Evolutionary conservation across 2,113 vertebrate genomes (phyloP).

Genomic region (Sakesphorus luctuosus): DNA sequence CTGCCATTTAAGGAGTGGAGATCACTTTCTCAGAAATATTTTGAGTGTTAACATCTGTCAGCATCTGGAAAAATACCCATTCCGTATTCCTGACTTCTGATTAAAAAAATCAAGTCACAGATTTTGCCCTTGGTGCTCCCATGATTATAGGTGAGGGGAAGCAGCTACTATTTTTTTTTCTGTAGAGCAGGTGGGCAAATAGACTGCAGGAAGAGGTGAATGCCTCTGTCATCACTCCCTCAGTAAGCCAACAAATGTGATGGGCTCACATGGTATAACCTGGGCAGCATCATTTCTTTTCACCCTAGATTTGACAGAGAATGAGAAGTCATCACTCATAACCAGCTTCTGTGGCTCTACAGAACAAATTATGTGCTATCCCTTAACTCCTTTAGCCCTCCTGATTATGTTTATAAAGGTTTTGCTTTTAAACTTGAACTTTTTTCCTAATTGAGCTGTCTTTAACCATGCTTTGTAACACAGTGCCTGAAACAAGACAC

Average conservation of each 20-base stretch:
- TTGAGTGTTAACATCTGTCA: not conserved
- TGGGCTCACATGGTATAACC: not conserved
- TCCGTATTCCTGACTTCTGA: not conserved
- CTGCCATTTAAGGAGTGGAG: not conserved
- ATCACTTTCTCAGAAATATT: not conserved
- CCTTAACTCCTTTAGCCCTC: not conserved
- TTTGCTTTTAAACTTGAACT: not conserved
- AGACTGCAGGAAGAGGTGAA: not conserved
- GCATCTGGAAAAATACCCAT: not conserved
- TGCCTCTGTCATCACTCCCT: not conserved
- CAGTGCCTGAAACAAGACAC: not conserved
- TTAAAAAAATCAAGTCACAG: not conserved
- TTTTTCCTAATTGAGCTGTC: not conserved
- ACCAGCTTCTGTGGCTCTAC: not conserved
- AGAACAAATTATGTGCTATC: not conserved
- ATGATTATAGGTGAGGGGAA: not conserved
- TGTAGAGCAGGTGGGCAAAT: not conserved
- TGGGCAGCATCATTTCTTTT: not conserved
- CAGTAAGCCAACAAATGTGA: not conserved
- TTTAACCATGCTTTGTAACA: not conserved
- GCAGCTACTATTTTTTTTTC: not conserved
- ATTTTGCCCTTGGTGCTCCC: not conserved
- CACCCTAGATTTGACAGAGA: not conserved
- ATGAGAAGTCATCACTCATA: not conserved
- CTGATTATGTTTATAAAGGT: not conserved